Evolutionary conservation across 2,888 invertebrate species (phyloP), one percentile per base, ranked within the genome.

Genomic region (Phalera bucephala): DNA sequence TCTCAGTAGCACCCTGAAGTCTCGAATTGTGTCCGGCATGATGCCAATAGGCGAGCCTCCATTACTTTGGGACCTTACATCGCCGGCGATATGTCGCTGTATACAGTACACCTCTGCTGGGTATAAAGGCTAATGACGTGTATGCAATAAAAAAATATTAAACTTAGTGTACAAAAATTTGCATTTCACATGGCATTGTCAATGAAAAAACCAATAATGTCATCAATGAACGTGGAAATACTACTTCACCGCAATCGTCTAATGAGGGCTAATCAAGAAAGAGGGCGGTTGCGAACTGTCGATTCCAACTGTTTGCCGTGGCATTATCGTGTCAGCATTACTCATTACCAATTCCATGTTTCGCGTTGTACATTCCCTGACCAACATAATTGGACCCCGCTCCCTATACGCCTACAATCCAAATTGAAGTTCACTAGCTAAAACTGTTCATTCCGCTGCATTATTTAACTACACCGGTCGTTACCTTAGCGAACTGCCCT

Each of bases 401-500:
- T 32, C 33, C 9, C 20, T 33, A 22, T 59, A 27, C 31, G 20
- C 1, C 33, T 28, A 17, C 11, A 13, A 26, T 6, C 29, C 33
- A 33, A 36, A 10, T 35, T 32, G 50, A 63, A 45, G 55, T 52
- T 49, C 52, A 46, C 52, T 54, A 52, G 46, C 36, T 43, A 49
- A 61, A 62, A 63, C 51, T 33, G 57, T 50, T 50, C 52, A 52
- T 46, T 50, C 34, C 44, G 55, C 47, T 87, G 83, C 75, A 87
- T 87, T 86, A 86, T 87, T 87, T 64, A 87, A 73, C 65, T 64
- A 66, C 62, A 45, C 45, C 60, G 78, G 78, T 72, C 74, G 79
- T 78, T 80, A 80, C 75, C 73, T 72, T 67, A 72, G 77, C 80
- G 82, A 80, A 81, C 84, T 87, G 85, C 84, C 88, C 83, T 72